Evolutionary conservation across 2,888 invertebrate genomes (phyloP).

Genomic region (Chrysolina oricalcia): DNA sequence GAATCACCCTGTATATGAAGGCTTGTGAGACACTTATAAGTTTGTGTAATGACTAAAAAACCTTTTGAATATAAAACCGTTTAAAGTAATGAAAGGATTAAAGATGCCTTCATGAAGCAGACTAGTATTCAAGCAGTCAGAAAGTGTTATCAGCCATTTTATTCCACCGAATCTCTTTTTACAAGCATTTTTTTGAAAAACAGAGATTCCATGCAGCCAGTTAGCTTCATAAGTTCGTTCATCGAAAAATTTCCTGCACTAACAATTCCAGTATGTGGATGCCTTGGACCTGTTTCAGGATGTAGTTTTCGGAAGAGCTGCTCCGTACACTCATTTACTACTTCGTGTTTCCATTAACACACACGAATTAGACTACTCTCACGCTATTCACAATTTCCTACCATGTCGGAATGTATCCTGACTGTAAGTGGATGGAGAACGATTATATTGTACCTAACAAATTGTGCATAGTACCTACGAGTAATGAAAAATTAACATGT

Average conservation of each 20-base stretch:
- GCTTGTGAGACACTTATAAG: no score
- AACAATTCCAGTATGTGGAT: conserved; percentile 65
- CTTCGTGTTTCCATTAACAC: conserved; percentile 60
- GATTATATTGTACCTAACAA: conserved; percentile 33
- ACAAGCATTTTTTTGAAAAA: no score
- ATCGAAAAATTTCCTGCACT: background rate
- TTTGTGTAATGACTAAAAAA: no score
- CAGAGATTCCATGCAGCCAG: no score
- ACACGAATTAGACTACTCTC: conserved; percentile 54
- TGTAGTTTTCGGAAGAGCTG: conserved; percentile 40
- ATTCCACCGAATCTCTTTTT: no score
- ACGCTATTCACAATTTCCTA: conserved; percentile 49
- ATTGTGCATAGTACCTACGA: conserved; percentile 2
- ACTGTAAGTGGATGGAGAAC: conserved; percentile 30
- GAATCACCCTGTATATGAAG: no score
- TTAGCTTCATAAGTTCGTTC: no score
- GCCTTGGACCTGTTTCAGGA: conserved; percentile 63
- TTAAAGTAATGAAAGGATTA: no score
- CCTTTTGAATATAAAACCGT: no score
- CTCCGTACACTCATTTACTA: conserved; percentile 61
- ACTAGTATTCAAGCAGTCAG: no score
- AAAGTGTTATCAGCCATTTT: no score
- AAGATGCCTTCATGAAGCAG: no score
- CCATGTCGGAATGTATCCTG: conserved; percentile 30
- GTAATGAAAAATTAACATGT: background rate